A percentile compares a stretch with the other conserved stretches of the same genome.
phyloP scores from a whole-genome alignment of 2,113 vertebrate genomes.

The Upupa epops region DNA sequence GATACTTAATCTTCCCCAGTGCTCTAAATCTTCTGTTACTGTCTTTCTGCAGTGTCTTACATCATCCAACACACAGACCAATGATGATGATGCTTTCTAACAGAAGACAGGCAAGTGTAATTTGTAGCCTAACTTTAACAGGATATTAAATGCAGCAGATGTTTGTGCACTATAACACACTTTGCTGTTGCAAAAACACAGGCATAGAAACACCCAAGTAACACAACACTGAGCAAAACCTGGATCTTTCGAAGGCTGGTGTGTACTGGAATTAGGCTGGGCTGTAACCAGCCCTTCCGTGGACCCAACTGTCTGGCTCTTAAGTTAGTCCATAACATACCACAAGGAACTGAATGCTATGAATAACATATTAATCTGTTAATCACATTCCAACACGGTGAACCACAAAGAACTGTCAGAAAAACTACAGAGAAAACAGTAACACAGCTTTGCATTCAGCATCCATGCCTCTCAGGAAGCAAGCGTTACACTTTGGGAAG shows the following conservation, averaged over 20 bases:
- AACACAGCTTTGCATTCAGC: not conserved
- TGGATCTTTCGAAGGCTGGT: not conserved
- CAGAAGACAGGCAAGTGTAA: not conserved
- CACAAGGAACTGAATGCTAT: not conserved
- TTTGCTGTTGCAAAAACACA: not conserved
- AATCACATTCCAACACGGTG: not conserved
- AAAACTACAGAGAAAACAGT: not conserved
- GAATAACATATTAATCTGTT: not conserved
- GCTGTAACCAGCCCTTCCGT: not conserved
- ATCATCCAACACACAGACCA: not conserved
- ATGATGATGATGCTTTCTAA: not conserved
- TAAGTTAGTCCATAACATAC: fast-evolving
- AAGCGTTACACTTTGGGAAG: not conserved
- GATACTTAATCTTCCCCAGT: not conserved
- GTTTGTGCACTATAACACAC: not conserved
- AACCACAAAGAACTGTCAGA: not conserved
- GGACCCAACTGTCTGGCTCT: not conserved
- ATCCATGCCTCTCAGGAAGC: not conserved
- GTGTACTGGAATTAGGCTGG: not conserved
- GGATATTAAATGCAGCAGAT: not conserved
- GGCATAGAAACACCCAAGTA: not conserved
- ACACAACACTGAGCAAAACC: not conserved
- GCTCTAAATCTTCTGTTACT: not conserved
- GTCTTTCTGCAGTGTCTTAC: not conserved
- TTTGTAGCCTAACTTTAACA: not conserved